phyloP scores from a whole-genome alignment of 2,113 vertebrate genomes.

The Vireo altiloquus region DNA sequence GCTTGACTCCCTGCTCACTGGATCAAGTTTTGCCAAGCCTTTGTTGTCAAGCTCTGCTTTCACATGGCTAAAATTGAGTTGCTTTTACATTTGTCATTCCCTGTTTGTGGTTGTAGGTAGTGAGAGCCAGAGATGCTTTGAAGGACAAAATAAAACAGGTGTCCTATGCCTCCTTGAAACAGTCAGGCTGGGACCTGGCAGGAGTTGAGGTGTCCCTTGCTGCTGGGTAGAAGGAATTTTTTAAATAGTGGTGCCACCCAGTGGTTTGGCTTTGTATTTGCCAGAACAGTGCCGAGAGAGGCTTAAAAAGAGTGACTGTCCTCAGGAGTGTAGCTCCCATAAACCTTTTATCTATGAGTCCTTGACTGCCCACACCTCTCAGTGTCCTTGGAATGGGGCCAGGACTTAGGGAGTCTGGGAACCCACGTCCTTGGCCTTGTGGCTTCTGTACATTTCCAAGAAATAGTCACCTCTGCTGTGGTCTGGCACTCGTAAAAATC shows the following conservation, averaged over 20 bases:
- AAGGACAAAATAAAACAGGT: not conserved
- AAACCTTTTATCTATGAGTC: not conserved
- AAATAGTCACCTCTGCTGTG: not conserved
- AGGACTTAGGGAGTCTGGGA: not conserved
- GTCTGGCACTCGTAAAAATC: not conserved
- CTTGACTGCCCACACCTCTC: not conserved
- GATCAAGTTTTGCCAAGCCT: not conserved
- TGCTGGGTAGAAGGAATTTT: not conserved
- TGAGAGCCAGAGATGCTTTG: not conserved
- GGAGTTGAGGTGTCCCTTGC: not conserved
- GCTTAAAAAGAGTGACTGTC: not conserved
- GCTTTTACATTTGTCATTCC: not conserved
- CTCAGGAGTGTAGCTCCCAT: not conserved
- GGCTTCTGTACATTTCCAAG: not conserved
- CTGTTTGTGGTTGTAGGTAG: not conserved
- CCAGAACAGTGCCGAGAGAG: not conserved
- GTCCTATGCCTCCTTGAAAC: not conserved
- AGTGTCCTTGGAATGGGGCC: not conserved
- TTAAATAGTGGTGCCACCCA: not conserved
- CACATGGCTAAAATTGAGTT: not conserved
- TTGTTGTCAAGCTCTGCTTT: not conserved
- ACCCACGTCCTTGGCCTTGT: not conserved
- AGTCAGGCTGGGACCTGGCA: not conserved
- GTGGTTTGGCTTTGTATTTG: not conserved
- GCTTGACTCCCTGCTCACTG: not conserved